Evolutionary conservation across 2,113 vertebrate species (phyloP).

Genomic region (Chionodraco myersi): DNA sequence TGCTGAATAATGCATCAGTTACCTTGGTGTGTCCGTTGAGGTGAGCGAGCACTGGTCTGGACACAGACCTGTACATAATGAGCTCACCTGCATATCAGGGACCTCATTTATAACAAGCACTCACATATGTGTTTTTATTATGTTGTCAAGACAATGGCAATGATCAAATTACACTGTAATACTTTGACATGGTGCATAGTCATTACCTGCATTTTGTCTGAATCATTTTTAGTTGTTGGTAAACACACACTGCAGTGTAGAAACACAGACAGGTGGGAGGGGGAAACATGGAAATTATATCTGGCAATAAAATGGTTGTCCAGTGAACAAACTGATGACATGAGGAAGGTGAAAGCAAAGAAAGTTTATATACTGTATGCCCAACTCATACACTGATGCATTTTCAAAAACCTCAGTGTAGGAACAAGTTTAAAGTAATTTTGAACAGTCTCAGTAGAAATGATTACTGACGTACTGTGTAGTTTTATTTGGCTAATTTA

Average conservation of each 20-base stretch:
- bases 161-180: conserved; percentile 6
- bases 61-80: conserved; percentile 40
- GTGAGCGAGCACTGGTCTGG: background rate
- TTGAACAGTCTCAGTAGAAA: background rate
- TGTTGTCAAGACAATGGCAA: background rate
- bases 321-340: background rate
- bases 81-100: conserved; percentile 33
- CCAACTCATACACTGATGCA: background rate
- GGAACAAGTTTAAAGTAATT: no score
- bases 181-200: background rate
- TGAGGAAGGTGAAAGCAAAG: background rate
- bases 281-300: background rate
- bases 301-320: background rate
- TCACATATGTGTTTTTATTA: conserved; percentile 7
- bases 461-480: no score
- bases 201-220: background rate
- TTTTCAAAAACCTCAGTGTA: background rate
- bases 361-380: background rate
- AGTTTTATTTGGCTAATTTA: background rate
- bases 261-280: background rate
- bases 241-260: background rate
- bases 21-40: conserved; percentile 36
- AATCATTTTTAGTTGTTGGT: background rate
- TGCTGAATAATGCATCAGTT: conserved; percentile 40
- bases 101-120: conserved; percentile 21